Evolutionary conservation across 1,140 invertebrate genomes (phyloP), one percentile per base, ranked within the genome.

Genomic region (Notospermus geniculatus): DNA sequence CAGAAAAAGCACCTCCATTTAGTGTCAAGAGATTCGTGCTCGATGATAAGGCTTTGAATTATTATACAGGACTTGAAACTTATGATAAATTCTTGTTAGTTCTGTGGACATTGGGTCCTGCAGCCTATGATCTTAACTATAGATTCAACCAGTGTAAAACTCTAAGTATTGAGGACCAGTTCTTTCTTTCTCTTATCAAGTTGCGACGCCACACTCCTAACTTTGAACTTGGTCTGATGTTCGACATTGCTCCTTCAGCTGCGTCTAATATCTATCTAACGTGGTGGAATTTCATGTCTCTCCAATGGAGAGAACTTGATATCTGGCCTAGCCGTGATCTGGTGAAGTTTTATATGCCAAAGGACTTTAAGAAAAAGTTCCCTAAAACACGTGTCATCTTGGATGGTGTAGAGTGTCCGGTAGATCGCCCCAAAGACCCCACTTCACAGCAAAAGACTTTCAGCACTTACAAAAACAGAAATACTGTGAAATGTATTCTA

Each of bases 21-120:
- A n/a, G n/a, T n/a, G n/a, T n/a, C n/a, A n/a, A n/a, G n/a, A n/a
- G n/a, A n/a, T n/a, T n/a, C n/a, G n/a, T n/a, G n/a, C n/a, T n/a
- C n/a, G n/a, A n/a, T n/a, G 2, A 82, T 84, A 15, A 87, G 82
- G 58, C 43, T 15, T 32, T 66, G 5, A 25, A 59, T 15, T 66
- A 61, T 66, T 67, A 66, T 59, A 69, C 64, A 23, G 67, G 67
- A 15, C 30, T 69, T 29, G 13, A 29, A 9, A 54, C 32, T 19
- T 62, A 63, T 36, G 22, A 27, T 28, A 57, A 57, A 28, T 65
- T 68, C 54, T n/a, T n/a, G n/a, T n/a, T n/a, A n/a, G 60, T 66
- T n/a, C 43, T 66, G 22, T 11, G 23, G 15, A 60, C 25, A 29
- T 63, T 64, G 9, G 66, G 65, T 15, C 19, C 23, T 19, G 53